phyloP scores from a whole-genome alignment of 2,888 invertebrate genomes.

The Harpalus rufipes region DNA sequence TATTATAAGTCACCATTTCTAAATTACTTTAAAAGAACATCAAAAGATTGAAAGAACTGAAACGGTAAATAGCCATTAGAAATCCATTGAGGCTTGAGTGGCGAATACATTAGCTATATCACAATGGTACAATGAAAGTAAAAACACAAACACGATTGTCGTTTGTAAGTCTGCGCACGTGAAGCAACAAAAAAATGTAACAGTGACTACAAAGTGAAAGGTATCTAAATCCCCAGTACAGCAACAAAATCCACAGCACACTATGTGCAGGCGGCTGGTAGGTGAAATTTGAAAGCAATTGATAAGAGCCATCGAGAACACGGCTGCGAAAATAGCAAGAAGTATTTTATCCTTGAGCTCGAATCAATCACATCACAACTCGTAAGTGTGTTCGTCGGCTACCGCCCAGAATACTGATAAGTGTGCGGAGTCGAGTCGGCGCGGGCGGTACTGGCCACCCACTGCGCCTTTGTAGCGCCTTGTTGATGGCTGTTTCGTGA shows the following conservation, averaged over 20 bases:
- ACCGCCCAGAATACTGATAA: constrained; percentile 64
- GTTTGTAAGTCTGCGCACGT: constrained; percentile 27
- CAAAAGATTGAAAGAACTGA: not conserved
- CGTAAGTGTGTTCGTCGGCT: constrained; percentile 60
- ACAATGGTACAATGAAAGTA: not conserved
- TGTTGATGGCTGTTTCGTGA: constrained; percentile 53
- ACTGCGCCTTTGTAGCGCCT: constrained; percentile 19
- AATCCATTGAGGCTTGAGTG: not conserved
- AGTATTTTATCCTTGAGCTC: constrained; percentile 66
- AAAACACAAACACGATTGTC: constrained; percentile 20
- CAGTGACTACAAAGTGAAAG: constrained; percentile 20
- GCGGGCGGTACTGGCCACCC: not conserved
- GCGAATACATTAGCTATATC: constrained; percentile 7
- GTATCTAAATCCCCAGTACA: constrained; percentile 53
- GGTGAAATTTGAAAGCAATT: constrained; percentile 66
- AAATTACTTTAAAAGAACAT: not conserved
- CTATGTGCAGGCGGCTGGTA: not conserved
- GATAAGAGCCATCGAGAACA: constrained; percentile 66
- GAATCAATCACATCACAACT: constrained; percentile 65
- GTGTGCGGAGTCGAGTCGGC: constrained; percentile 26
- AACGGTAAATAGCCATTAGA: not conserved
- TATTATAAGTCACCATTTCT: not conserved
- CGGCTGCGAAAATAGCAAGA: constrained; percentile 60
- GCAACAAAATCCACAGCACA: constrained; percentile 43
- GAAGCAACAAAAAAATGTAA: constrained; percentile 2